Conservation (phyloP, 2,113 vertebrate species). For the Istiophorus platypterus region DNA sequence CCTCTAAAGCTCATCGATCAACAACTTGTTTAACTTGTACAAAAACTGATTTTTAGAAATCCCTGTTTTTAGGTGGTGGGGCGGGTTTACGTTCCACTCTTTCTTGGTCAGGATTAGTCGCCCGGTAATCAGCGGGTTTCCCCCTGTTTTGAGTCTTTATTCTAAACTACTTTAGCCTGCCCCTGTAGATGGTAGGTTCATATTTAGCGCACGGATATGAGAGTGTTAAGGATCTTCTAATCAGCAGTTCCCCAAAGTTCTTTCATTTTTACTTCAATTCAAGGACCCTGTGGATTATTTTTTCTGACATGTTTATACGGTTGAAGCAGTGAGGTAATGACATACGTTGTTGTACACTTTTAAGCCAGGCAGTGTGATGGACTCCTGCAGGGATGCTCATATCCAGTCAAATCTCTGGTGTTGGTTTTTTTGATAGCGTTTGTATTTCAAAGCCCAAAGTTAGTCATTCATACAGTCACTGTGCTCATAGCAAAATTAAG, state of each 20-base stretch:
- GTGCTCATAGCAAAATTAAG: constrained; percentile 7
- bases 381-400: neutral
- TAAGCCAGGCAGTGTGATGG: neutral
- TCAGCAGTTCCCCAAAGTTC: neutral
- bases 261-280: neutral
- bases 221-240: neutral
- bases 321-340: neutral
- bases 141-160: neutral
- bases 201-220: neutral
- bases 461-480: neutral
- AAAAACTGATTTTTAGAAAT: neutral
- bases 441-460: constrained; percentile 7
- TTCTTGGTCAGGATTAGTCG: too few species aligned
- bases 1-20: too few species aligned
- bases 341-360: neutral
- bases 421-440: constrained; percentile 8
- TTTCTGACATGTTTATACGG: neutral
- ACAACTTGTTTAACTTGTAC: neutral
- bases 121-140: too few species aligned
- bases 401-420: neutral
- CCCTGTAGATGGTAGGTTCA: too few species aligned
- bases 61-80: too few species aligned
- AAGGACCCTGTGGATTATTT: neutral
- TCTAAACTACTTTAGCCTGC: too few species aligned
- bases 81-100: too few species aligned